Conservation (phyloP, 2,888 invertebrate species). For the Prosapia bicincta region DNA sequence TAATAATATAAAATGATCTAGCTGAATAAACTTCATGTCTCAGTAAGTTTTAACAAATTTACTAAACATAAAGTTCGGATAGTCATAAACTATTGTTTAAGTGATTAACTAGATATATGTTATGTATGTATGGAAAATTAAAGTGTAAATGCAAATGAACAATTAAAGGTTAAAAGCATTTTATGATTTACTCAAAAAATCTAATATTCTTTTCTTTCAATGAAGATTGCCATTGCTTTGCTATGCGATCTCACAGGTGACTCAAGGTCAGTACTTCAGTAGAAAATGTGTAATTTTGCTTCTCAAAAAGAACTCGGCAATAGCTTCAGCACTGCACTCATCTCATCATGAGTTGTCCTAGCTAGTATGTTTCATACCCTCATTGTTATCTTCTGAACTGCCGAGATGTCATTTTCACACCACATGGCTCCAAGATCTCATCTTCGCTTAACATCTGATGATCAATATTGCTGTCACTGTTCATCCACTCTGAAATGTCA, state of each 20-base stretch:
- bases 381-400: constrained; percentile 19
- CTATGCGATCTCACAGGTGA: constrained; percentile 11
- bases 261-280: constrained; percentile 11
- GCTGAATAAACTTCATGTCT: no score
- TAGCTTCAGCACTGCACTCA: constrained; percentile 21
- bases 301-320: constrained; percentile 27
- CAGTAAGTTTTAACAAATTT: no score
- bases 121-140: no score
- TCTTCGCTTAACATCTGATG: constrained; percentile 12
- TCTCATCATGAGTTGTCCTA: constrained; percentile 20
- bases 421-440: constrained; percentile 18
- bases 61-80: no score
- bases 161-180: no score
- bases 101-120: no score
- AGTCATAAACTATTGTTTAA: no score
- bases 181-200: no score
- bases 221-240: constrained; percentile 17
- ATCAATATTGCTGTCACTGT: constrained; percentile 21
- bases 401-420: constrained; percentile 11
- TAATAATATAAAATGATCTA: no score
- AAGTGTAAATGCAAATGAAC: no score
- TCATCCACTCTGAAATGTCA: constrained; percentile 20
- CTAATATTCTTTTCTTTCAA: constrained; percentile 15
- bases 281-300: constrained; percentile 23
- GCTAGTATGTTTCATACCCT: constrained; percentile 15